A percentile compares a stretch with the other conserved stretches of the same genome.
Conservation (phyloP, 2,797 vertebrate species). For the Petrocephalus sullivani region DNA sequence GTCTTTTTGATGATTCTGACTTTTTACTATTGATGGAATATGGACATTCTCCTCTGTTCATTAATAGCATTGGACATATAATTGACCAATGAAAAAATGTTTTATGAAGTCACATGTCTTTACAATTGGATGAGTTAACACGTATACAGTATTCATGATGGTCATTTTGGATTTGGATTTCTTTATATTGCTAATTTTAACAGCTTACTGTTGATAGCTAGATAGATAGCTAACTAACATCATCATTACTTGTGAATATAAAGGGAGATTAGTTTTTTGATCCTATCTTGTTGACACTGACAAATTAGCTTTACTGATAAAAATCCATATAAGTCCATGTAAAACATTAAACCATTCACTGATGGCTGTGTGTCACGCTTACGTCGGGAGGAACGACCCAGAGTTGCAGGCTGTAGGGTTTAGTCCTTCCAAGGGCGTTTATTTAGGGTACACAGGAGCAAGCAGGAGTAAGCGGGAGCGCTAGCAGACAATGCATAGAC, state of each 20-base stretch:
- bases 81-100: background rate
- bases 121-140: background rate
- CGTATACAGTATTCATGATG: background rate
- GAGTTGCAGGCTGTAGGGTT: too few species aligned
- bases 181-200: background rate
- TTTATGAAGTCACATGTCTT: background rate
- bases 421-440: too few species aligned
- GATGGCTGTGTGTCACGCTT: background rate
- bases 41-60: background rate
- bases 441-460: too few species aligned
- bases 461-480: too few species aligned
- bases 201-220: background rate
- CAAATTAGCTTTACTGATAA: background rate
- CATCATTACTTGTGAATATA: background rate
- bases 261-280: background rate
- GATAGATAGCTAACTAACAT: background rate
- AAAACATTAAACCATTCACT: background rate
- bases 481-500: too few species aligned
- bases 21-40: background rate
- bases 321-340: background rate
- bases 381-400: too few species aligned
- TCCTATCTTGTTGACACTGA: background rate
- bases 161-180: background rate
- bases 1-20: background rate
- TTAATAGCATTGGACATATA: background rate